These are phyloP conservation scores for Pelecanoides urinatrix DNA, from an alignment of 2,113 vertebrate species.

Conservation along the genomic window DNA sequence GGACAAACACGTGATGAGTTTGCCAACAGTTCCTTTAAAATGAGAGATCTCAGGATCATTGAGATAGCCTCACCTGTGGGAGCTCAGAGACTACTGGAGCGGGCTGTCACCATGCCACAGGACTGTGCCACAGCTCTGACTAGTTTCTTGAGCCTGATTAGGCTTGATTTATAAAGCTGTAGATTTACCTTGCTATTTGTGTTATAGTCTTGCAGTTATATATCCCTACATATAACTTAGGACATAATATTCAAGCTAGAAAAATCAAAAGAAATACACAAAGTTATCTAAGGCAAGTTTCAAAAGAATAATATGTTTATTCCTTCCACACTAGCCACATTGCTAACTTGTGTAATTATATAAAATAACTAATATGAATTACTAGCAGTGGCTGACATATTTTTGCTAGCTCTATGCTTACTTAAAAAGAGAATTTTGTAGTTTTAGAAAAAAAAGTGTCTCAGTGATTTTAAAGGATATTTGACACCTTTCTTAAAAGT, in stretches of 20 bases:
- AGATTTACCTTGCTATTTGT: background rate
- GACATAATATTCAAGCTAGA: background rate
- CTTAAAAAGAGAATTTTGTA: slow-evolving; percentile 23
- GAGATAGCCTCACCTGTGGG: background rate
- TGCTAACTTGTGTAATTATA: background rate
- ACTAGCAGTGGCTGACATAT: background rate
- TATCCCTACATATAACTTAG: background rate
- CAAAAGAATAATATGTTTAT: background rate
- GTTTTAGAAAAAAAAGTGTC: slow-evolving; percentile 23
- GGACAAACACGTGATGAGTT: background rate
- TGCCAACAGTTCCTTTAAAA: background rate
- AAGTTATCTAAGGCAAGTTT: background rate
- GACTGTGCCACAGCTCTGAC: background rate
- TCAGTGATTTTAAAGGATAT: slow-evolving; percentile 16
- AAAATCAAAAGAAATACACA: background rate
- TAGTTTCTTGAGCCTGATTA: background rate
- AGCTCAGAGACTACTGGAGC: background rate
- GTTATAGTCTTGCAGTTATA: background rate
- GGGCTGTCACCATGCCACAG: background rate
- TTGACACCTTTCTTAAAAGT: slow-evolving; percentile 31
- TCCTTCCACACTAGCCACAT: background rate
- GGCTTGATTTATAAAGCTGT: background rate
- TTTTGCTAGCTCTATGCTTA: background rate
- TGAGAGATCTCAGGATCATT: background rate
- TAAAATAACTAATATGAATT: background rate